Conservation (phyloP, 2,113 vertebrate species). For the Ia io region DNA sequence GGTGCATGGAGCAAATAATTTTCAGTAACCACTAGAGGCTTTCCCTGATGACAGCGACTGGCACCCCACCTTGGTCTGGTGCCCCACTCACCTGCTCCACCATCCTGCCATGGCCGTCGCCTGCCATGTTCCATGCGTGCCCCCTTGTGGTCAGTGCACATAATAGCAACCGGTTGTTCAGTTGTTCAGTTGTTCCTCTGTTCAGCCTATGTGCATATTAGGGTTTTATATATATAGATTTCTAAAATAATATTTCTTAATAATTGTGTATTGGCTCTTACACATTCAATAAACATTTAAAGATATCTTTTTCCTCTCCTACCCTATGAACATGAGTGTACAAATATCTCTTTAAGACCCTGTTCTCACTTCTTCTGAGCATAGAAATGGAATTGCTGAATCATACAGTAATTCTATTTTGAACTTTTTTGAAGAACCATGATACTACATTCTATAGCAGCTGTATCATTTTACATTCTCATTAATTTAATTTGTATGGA, state of each 20-base stretch:
- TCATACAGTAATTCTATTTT: not conserved
- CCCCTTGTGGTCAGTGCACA: too few species aligned
- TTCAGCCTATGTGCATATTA: too few species aligned
- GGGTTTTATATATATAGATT: not conserved
- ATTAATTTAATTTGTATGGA: not conserved
- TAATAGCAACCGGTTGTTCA: too few species aligned
- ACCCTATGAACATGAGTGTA: not conserved
- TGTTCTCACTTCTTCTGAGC: not conserved
- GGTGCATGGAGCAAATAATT: too few species aligned
- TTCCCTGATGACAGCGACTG: too few species aligned
- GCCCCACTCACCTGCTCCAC: too few species aligned
- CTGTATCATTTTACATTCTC: not conserved
- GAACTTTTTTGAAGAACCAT: not conserved
- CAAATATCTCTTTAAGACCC: not conserved
- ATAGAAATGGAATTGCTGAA: not conserved
- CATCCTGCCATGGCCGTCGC: too few species aligned
- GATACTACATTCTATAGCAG: not conserved
- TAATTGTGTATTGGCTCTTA: not conserved
- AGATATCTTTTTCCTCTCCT: not conserved
- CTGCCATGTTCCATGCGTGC: fast-evolving
- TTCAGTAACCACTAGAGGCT: too few species aligned
- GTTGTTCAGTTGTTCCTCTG: too few species aligned
- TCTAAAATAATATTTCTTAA: not conserved
- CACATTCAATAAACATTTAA: not conserved
- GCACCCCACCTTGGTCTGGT: too few species aligned